Evolutionary conservation across 2,797 vertebrate species (phyloP).

Genomic region (Sebastes diaconus): DNA sequence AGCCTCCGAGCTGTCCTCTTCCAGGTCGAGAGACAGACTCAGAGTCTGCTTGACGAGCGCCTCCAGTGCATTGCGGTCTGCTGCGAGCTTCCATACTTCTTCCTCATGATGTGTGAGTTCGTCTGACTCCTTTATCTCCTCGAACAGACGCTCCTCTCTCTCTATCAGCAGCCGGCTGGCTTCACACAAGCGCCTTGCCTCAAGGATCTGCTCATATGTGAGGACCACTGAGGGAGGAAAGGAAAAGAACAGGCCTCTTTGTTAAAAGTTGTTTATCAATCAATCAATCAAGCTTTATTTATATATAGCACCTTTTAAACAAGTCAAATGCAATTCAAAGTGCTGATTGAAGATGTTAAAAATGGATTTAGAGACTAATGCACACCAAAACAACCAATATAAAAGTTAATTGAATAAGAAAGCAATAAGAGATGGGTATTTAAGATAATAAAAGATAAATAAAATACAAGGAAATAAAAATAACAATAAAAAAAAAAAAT

Average conservation of each 20-base stretch:
- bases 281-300: too few species aligned
- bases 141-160: slow-evolving; percentile 79
- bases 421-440: too few species aligned
- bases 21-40: slow-evolving; percentile 69
- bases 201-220: slow-evolving; percentile 70
- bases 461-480: too few species aligned
- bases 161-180: slow-evolving; percentile 80
- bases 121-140: neutral
- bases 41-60: slow-evolving; percentile 68
- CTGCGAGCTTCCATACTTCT: slow-evolving; percentile 56
- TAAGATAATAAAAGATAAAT: too few species aligned
- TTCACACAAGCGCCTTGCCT: slow-evolving; percentile 51
- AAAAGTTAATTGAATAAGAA: too few species aligned
- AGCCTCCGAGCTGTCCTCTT: slow-evolving; percentile 24
- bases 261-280: neutral
- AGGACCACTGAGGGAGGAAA: slow-evolving; percentile 28
- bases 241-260: neutral
- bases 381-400: too few species aligned
- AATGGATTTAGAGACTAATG: too few species aligned
- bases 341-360: too few species aligned
- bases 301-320: too few species aligned
- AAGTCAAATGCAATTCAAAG: too few species aligned
- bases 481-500: too few species aligned
- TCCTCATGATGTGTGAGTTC: slow-evolving; percentile 49
- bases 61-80: slow-evolving; percentile 69